phyloP scores from a whole-genome alignment of 2,797 vertebrate species.

The Hylomyscus alleni region DNA sequence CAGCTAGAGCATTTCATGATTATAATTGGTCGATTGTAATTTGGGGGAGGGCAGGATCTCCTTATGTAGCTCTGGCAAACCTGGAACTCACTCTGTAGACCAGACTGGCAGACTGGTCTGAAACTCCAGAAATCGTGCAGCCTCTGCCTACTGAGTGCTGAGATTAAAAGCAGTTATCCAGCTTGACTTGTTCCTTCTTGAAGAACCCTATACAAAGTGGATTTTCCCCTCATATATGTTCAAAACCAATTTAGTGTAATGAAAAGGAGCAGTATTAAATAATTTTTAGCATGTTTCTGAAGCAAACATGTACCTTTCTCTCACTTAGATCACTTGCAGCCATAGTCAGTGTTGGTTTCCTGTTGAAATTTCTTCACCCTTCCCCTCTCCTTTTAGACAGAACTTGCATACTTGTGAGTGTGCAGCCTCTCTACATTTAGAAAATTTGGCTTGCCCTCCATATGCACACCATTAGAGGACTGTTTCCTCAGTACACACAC shows the following conservation, averaged over 20 bases:
- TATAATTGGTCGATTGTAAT: neutral
- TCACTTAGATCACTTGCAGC: neutral
- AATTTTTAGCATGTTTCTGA: neutral
- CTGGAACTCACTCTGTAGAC: neutral
- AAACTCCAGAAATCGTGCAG: neutral
- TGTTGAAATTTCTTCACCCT: constrained; percentile 42
- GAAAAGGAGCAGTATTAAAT: constrained; percentile 12
- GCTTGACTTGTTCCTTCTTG: neutral
- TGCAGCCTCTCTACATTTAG: too few species aligned
- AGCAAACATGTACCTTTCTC: neutral
- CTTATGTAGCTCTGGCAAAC: neutral
- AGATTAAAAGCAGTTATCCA: neutral
- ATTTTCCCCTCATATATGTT: neutral
- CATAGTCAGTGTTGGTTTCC: neutral
- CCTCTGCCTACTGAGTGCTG: neutral
- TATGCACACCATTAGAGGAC: neutral
- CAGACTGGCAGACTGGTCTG: neutral
- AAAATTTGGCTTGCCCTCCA: neutral
- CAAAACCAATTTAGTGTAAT: neutral
- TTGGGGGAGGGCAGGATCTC: neutral
- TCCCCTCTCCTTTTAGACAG: neutral
- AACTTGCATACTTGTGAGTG: neutral
- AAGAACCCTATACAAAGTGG: neutral
- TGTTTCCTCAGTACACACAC: neutral
- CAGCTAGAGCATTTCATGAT: constrained; percentile 20